These are phyloP conservation scores for Psilopsiagon aurifrons DNA, from an alignment of 2,113 vertebrate genomes.

Conservation along the genomic window DNA sequence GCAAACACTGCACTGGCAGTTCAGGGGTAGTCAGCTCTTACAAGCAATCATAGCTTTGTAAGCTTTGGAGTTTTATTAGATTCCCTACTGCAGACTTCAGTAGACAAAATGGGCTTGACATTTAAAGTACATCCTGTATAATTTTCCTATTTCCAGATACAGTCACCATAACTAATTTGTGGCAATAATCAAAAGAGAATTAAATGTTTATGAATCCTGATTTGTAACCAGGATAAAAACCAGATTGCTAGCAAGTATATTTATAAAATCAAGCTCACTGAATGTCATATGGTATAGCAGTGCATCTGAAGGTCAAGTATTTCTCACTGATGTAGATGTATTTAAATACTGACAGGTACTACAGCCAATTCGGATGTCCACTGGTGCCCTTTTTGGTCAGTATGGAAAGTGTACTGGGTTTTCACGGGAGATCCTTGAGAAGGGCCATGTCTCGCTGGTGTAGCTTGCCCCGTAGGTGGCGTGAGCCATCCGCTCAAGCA, in stretches of 20 bases:
- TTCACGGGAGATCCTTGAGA: neutral
- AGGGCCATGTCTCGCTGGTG: fast-evolving
- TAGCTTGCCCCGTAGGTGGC: slow-evolving; percentile 51
- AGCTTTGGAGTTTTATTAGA: neutral
- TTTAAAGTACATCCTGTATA: neutral
- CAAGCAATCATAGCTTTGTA: neutral
- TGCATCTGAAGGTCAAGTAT: neutral
- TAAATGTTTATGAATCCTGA: neutral
- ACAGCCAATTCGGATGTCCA: neutral
- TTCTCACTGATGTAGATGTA: neutral
- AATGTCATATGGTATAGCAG: neutral
- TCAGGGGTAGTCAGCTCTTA: neutral
- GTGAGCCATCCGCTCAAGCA: neutral
- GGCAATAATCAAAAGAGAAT: neutral
- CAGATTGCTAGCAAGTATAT: neutral
- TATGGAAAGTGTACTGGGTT: neutral
- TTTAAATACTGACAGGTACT: neutral
- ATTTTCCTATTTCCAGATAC: neutral
- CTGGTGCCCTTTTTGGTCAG: neutral
- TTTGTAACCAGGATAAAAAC: neutral
- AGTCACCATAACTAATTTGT: neutral
- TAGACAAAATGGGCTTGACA: neutral
- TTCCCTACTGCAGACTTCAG: neutral
- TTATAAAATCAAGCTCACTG: neutral
- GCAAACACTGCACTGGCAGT: neutral